Percentiles rank a stretch among this genome's conserved stretches.
Evolutionary conservation across 2,113 vertebrate species (phyloP).

Genomic region (Athene noctua): DNA sequence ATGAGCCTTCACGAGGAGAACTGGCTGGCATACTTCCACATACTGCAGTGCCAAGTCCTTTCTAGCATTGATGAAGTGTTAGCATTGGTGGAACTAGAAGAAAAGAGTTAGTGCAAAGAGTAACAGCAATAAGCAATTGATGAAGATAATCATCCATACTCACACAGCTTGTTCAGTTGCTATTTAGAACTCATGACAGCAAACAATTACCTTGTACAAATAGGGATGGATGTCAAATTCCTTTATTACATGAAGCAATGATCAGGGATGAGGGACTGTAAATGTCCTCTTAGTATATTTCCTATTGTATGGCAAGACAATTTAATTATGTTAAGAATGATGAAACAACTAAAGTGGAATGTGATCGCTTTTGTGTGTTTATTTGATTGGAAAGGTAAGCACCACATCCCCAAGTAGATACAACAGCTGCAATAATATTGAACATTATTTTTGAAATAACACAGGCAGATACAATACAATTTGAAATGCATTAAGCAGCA

Average conservation of each 20-base stretch:
- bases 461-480: background rate
- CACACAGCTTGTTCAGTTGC: fast-evolving
- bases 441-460: background rate
- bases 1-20: background rate
- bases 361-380: background rate
- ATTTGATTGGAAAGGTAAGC: background rate
- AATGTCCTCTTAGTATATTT: background rate
- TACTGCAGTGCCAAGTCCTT: background rate
- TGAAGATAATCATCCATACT: background rate
- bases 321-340: background rate
- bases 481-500: background rate
- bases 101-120: background rate
- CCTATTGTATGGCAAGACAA: background rate
- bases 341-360: background rate
- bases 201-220: background rate
- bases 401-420: background rate
- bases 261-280: background rate
- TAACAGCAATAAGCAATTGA: background rate
- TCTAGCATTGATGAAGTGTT: background rate
- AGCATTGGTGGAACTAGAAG: background rate
- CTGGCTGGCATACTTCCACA: background rate
- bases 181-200: background rate
- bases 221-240: background rate
- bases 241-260: background rate
- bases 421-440: background rate